Conservation (phyloP, 2,113 vertebrate genomes). For the Myocastor coypus region DNA sequence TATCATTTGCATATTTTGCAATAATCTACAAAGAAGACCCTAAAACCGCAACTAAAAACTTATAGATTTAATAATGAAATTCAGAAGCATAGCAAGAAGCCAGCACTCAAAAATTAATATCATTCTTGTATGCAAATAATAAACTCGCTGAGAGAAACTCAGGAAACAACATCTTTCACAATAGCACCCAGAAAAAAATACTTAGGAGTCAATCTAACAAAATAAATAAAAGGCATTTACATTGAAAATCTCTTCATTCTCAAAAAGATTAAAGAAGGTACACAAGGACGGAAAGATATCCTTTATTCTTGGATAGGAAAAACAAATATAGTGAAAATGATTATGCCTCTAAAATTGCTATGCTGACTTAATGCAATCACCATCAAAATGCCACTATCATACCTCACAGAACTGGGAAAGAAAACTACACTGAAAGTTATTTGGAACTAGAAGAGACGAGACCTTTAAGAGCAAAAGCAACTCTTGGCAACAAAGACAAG, state of each 20-base stretch:
- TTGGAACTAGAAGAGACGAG: neutral
- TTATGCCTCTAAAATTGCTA: neutral
- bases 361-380: neutral
- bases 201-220: neutral
- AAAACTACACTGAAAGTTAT: neutral
- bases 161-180: neutral
- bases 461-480: neutral
- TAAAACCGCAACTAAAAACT: neutral
- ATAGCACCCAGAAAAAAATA: neutral
- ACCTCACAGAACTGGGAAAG: neutral
- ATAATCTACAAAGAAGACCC: neutral
- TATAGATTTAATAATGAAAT: neutral
- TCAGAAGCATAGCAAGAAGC: neutral
- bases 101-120: neutral
- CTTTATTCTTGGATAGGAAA: neutral
- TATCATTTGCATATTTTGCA: neutral
- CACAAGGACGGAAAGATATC: neutral
- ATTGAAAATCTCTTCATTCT: neutral
- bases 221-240: neutral
- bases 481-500: neutral
- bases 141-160: neutral
- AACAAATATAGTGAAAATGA: neutral
- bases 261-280: neutral
- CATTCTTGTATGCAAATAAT: neutral
- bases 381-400: neutral